Base-by-base conservation (phyloP, 2,888 invertebrate genomes). In the Ptilodon capucinus region DNA sequence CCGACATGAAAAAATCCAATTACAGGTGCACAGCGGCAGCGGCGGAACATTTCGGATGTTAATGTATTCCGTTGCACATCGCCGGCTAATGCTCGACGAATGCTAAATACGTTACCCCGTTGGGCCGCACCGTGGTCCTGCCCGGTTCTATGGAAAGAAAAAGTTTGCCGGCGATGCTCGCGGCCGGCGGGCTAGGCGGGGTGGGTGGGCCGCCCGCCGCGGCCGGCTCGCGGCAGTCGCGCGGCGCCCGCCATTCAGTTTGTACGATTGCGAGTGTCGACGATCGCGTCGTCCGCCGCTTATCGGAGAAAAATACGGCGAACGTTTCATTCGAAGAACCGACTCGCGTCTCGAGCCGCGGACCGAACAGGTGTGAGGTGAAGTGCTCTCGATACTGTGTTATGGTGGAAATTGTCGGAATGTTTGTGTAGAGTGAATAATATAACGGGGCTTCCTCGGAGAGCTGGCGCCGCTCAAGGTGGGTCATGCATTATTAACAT, bases 381-480 rank as follows among this genome's bases (percentile, higher is more conserved):
- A 56, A 70, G 71, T 71, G 70, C 43, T 59, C 53, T 58, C 58
- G 54, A 48, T 42, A 43, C 41, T 42, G 74, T 74, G 74, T 54
- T 66, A 45, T 68, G 65, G 69, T 78, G 74, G 54, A 61, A 53
- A 55, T 55, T 51, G 54, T 57, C 43, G 55, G 60, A 63, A 75
- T 76, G 70, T 54, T 70, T 65, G 79, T 79, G 76, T 58, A 57
- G 49, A 68, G 77, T 81, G 81, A 76, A 73, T 79, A 61, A 73
- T 73, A 71, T 57, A 74, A 68, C 71, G 71, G 57, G 73, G 76
- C 74, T 71, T 68, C 72, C 71, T 69, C 70, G 60, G 74, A 72
- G 71, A 73, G 78, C 81, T 74, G 78, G 74, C 82, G 76, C 79
- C 79, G 83, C 76, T 75, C 68, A 71, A 83, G 84, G 86, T 84